These are phyloP conservation scores for Regulus satrapa DNA, from an alignment of 2,113 vertebrate species.

Conservation along the genomic window DNA sequence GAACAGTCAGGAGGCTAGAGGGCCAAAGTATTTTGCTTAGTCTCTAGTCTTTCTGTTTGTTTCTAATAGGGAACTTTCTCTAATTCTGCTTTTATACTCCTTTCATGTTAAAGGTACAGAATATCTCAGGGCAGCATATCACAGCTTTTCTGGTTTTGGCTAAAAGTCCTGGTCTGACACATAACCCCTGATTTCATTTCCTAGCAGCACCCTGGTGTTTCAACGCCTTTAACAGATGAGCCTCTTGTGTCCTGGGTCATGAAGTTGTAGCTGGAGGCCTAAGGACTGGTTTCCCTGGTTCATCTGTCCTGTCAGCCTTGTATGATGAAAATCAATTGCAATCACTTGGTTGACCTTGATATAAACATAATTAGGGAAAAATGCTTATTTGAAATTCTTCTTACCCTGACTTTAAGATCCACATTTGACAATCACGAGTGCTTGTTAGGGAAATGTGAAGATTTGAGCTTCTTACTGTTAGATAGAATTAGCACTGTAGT, in stretches of 20 bases:
- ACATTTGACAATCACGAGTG: accelerated
- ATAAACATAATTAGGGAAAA: background rate
- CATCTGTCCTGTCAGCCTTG: background rate
- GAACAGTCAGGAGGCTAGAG: background rate
- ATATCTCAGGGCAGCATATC: background rate
- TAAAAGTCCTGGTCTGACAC: background rate
- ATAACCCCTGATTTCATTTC: background rate
- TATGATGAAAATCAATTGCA: background rate
- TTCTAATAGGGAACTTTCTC: background rate
- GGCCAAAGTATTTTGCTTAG: background rate
- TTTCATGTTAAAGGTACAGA: background rate
- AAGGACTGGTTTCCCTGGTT: background rate
- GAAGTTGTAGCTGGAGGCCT: background rate
- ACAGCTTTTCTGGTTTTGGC: background rate
- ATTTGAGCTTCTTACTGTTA: background rate
- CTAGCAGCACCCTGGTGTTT: background rate
- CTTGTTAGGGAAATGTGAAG: background rate
- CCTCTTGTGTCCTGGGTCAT: background rate
- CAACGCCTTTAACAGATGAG: background rate
- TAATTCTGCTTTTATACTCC: background rate
- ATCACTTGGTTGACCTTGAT: background rate
- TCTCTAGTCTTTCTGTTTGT: background rate
- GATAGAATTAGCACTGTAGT: background rate
- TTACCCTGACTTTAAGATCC: background rate
- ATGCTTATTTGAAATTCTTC: background rate